Evolutionary conservation across 2,888 invertebrate species (phyloP).

Genomic region (Laothoe populi): DNA sequence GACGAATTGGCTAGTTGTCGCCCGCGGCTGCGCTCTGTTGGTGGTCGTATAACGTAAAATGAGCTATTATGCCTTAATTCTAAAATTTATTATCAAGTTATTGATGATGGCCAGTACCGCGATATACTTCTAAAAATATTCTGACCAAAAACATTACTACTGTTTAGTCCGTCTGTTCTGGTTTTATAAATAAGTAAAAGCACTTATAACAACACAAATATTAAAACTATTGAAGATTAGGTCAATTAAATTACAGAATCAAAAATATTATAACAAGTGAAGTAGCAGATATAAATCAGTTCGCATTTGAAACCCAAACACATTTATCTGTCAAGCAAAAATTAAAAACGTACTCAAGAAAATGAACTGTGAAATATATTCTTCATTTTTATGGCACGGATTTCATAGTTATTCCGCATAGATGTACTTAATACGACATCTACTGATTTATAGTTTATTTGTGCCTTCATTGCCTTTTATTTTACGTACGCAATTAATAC

Average conservation of each 20-base stretch:
- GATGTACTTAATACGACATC: background rate
- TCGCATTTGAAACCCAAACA: background rate
- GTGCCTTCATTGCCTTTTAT: background rate
- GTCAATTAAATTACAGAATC: too few relatives aligned
- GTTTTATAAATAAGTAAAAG: background rate
- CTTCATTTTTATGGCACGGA: background rate
- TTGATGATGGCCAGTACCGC: background rate
- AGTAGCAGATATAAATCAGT: background rate
- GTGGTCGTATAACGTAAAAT: background rate
- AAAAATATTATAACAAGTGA: too few relatives aligned
- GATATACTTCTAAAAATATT: too few relatives aligned
- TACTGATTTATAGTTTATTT: background rate
- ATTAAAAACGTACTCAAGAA: background rate
- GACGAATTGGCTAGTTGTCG: constrained; percentile 2
- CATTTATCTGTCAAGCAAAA: background rate
- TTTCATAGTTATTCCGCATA: constrained; percentile 1
- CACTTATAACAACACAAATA: background rate
- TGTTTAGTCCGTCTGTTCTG: too few relatives aligned
- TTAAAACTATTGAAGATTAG: too few relatives aligned
- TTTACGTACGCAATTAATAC: background rate
- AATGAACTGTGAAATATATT: constrained; percentile 8
- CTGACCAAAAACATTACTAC: too few relatives aligned
- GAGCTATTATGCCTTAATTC: background rate
- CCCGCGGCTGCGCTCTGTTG: constrained; percentile 5
- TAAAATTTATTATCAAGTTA: background rate